Percentiles rank a stretch among this genome's conserved stretches.
phyloP scores from a whole-genome alignment of 2,113 vertebrate species.

The Lycaon pictus region DNA sequence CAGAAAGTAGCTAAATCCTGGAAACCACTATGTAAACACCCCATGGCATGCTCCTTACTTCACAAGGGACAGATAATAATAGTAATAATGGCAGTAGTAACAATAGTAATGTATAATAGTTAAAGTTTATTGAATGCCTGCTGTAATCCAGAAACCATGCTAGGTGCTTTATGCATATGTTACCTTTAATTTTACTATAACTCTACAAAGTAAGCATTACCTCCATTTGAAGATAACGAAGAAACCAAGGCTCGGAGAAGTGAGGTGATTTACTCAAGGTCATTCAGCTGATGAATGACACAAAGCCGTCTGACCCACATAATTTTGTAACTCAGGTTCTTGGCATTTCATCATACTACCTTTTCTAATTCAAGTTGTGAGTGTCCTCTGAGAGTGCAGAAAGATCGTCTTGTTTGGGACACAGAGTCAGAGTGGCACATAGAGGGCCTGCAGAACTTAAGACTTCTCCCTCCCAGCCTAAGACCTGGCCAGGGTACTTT shows the following conservation, averaged over 20 bases:
- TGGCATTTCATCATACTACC: background rate
- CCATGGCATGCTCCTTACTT: background rate
- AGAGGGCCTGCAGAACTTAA: background rate
- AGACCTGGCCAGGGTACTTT: background rate
- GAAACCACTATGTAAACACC: background rate
- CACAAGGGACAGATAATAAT: background rate
- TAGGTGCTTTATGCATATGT: background rate
- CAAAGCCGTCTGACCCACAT: background rate
- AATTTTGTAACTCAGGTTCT: background rate
- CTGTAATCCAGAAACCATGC: background rate
- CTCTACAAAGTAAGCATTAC: background rate
- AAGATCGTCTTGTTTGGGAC: background rate
- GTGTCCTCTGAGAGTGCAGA: background rate
- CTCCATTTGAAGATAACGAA: constrained; percentile 26
- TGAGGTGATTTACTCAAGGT: background rate
- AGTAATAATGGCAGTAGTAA: background rate
- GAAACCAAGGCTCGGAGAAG: constrained; percentile 17
- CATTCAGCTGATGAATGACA: background rate
- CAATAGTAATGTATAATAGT: background rate
- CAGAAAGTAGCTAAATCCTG: constrained; percentile 8
- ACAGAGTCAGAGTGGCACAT: background rate
- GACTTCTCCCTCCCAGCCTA: background rate
- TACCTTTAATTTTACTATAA: background rate
- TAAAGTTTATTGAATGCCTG: constrained; percentile 1
- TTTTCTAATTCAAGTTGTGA: background rate